These are phyloP conservation scores for Atta cephalotes DNA, from an alignment of 1,140 invertebrate genomes.

Conservation along the genomic window DNA sequence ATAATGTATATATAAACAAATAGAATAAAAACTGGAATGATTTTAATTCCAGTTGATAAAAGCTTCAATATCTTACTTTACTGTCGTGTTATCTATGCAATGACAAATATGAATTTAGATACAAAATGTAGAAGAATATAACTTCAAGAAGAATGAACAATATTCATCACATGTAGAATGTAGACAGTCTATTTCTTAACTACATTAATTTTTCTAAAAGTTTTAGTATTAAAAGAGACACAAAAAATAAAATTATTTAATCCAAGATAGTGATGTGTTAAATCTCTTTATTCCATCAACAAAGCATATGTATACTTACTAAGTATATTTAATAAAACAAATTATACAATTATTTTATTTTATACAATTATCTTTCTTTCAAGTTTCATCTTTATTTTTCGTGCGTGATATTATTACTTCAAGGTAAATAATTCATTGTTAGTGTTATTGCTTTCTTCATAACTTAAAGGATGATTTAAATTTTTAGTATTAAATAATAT, in stretches of 20 bases:
- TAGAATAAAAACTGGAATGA: not conserved
- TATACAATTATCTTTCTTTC: not conserved
- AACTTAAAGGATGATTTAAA: not conserved
- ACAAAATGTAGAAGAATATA: not conserved
- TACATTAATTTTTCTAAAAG: not conserved
- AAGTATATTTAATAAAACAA: not conserved
- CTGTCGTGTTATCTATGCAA: conserved; percentile 6
- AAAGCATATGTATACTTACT: not conserved
- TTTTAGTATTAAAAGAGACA: not conserved
- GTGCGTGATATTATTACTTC: not conserved
- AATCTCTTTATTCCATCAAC: not conserved
- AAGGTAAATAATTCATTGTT: not conserved
- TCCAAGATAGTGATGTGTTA: not conserved
- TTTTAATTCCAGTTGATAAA: not conserved
- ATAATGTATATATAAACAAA: not conserved
- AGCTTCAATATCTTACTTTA: conserved; percentile 29
- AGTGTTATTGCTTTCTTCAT: not conserved
- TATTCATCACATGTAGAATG: not conserved
- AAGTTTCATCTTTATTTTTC: not conserved
- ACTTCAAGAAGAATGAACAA: not conserved
- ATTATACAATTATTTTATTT: not conserved
- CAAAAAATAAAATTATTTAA: not conserved
- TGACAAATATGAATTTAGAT: not conserved
- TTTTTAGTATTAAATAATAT: not conserved
- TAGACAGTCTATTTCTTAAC: not conserved